Evolutionary conservation across 2,797 vertebrate genomes (phyloP).

Genomic region (Tinamus major): DNA sequence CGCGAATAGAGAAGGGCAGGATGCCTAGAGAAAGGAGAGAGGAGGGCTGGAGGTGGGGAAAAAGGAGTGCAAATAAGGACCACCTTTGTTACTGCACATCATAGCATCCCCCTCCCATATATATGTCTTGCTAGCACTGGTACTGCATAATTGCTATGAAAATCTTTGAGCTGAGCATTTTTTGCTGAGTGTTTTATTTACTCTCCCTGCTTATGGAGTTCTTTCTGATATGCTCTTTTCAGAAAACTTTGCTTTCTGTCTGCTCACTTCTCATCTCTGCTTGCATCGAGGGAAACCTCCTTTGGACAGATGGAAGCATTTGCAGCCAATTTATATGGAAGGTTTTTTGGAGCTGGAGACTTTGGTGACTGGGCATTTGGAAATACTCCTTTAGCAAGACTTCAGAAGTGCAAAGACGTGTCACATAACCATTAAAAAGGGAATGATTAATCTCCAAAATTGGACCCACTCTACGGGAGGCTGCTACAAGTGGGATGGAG

Average conservation of each 20-base stretch:
- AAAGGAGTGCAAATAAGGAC: neutral
- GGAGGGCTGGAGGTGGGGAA: neutral
- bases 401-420: neutral
- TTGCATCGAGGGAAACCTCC: neutral
- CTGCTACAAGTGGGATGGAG: neutral
- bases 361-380: neutral
- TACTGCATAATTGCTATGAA: neutral
- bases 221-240: neutral
- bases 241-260: neutral
- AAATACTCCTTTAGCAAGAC: neutral
- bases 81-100: too few species aligned
- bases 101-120: neutral
- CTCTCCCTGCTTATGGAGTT: neutral
- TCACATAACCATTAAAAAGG: neutral
- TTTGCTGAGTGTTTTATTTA: neutral
- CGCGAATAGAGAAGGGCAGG: neutral
- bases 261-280: neutral
- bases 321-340: neutral
- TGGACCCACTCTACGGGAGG: neutral
- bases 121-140: fast-evolving
- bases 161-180: neutral
- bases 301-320: neutral
- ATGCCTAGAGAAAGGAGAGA: neutral
- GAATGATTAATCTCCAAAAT: neutral
- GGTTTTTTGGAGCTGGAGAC: neutral